Percentiles rank a stretch among this genome's conserved stretches.
phyloP scores from a whole-genome alignment of 2,888 invertebrate species.

The Gastracanthus pulcherrimus region DNA sequence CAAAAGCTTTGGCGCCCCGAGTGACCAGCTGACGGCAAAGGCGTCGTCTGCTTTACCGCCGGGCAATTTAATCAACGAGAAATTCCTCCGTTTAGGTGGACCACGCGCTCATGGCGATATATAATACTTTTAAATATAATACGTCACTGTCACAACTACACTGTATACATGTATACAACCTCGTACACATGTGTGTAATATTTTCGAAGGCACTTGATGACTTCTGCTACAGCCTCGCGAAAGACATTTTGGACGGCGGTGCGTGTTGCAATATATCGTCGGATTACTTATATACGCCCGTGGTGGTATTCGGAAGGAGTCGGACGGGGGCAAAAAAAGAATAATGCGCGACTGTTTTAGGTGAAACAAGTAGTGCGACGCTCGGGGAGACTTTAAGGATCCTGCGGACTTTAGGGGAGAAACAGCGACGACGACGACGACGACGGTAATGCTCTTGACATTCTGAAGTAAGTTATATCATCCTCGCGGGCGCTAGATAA shows the following conservation, averaged over 20 bases:
- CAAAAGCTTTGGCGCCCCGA: not conserved
- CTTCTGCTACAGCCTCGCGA: not conserved
- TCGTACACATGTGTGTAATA: too few species aligned
- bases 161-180: not conserved
- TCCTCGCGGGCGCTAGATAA: conserved; percentile 3
- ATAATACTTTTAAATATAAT: not conserved
- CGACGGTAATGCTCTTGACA: conserved; percentile 10
- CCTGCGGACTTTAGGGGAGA: not conserved
- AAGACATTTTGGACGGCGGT: not conserved
- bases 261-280: not conserved
- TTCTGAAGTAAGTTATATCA: conserved; percentile 50
- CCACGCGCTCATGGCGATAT: not conserved
- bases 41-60: not conserved
- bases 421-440: not conserved
- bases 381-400: not conserved
- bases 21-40: not conserved
- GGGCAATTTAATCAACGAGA: too few species aligned
- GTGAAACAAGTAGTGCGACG: conserved; percentile 9
- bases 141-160: not conserved
- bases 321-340: not conserved
- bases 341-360: conserved; percentile 1
- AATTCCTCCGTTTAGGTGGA: too few species aligned
- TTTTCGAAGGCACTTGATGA: not conserved
- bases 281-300: not conserved
- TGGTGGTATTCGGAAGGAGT: not conserved